Evolutionary conservation across 1,140 invertebrate species (phyloP), one percentile per base, ranked within the genome.

Genomic region (Colletes latitarsis): DNA sequence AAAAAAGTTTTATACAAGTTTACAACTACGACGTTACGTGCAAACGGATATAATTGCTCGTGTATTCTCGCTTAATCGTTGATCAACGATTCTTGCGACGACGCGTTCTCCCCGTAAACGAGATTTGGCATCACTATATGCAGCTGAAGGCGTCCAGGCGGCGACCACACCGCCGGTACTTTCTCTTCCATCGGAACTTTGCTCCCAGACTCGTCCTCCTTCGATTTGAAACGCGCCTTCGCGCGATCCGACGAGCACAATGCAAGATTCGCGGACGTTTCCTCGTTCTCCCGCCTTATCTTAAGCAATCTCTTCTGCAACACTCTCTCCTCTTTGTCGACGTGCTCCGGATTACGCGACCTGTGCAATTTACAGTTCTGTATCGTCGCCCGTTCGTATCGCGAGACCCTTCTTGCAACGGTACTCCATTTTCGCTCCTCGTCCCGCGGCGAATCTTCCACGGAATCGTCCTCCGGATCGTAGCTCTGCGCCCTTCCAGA

Each of bases 71-170:
- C 9, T 39, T 63, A 63, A 41, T 63, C 30, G 12, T 6, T n/a
- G 52, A 9, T 49, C 43, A 52, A 74, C 19, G 91, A 92, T 74
- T 92, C 90, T 70, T 90, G 81, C 9, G 91, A 91, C 19, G 90
- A 92, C 39, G 67, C 58, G 14, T 86, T 88, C 71, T 90, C 85
- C 8, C 68, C 71, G 14, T 71, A 88, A 77, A 71, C 74, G 55
- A 95, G 90, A 84, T 93, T 94, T 0, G 96, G 96, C 93, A 96
- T 95, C 83, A 96, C 96, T 66, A 96, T 95, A 84, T 96, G 95
- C 15, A 96, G 92, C 87, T 96, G 95, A 0, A 89, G 86, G 62
- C 90, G 89, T 12, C 82, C 85, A 15, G 82, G 72, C 8, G 85
- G 68, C 9, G 73, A 77, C 84, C 81, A 83, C 15, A 39, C 30